Percentiles rank a stretch among this genome's conserved stretches.
Evolutionary conservation across 1,140 invertebrate genomes (phyloP).

Genomic region (Drosophila ironensis): DNA sequence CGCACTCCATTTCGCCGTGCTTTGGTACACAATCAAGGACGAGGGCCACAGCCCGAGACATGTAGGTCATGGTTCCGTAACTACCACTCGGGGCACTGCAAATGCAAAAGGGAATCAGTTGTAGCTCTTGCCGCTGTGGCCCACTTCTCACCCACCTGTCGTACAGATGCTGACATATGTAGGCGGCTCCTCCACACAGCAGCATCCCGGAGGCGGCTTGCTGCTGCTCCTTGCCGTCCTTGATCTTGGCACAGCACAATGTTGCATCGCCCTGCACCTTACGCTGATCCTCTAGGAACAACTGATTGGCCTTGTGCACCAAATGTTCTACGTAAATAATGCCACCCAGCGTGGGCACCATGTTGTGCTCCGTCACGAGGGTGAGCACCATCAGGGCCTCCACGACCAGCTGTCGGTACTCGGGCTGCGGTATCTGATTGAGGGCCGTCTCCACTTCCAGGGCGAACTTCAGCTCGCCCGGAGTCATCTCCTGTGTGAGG

Average conservation of each 20-base stretch:
- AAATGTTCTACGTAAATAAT: conserved; percentile 96
- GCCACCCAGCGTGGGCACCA: conserved; percentile 88
- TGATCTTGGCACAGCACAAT: conserved; percentile 92
- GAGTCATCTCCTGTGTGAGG: conserved; percentile 98
- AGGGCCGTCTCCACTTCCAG: conserved; percentile 98
- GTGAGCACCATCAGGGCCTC: conserved; percentile 98
- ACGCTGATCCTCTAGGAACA: conserved; percentile 98
- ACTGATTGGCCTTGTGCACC: conserved; percentile 95
- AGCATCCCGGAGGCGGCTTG: conserved; percentile 85
- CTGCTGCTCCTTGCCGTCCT: conserved; percentile 84
- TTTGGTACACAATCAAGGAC: conserved; percentile 89
- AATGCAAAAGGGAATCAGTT: neutral
- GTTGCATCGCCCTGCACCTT: conserved; percentile 91
- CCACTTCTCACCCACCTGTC: conserved; percentile 86
- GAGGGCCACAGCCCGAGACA: conserved; percentile 92
- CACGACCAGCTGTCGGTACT: conserved; percentile 98
- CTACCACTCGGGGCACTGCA: conserved; percentile 95
- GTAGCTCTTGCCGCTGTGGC: neutral
- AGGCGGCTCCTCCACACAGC: conserved; percentile 94
- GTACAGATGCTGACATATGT: conserved; percentile 98
- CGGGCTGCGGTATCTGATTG: conserved; percentile 98
- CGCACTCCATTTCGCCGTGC: conserved; percentile 90
- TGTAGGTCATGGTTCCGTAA: conserved; percentile 98
- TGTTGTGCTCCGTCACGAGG: conserved; percentile 93
- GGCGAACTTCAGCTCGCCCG: conserved; percentile 99